Base-by-base conservation (phyloP, 2,797 vertebrate species). In the Enteromius argenteus region DNA sequence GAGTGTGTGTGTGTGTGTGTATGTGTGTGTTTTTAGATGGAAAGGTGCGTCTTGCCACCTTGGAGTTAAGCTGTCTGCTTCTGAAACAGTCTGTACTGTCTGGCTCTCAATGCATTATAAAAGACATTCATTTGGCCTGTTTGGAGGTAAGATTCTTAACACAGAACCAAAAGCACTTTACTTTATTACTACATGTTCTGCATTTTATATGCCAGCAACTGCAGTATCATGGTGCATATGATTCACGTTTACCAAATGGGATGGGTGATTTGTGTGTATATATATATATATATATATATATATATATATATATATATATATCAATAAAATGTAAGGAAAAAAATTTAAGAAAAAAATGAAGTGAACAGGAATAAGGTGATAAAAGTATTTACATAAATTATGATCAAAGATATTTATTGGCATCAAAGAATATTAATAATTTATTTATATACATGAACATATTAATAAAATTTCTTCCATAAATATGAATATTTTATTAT, bases 81-180 rank as follows among this genome's bases (percentile, higher is more conserved):
- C 89, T 99, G 37, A 99, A 98, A 91, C 97, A 97, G 90, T 96
- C 98, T 0, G 98, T 99, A 6, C 92, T 97, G 53, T 95, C 96
- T 74, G 94, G 93, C 87, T 91, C 76, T 0, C 89, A 92, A 83
- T 98, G 97, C 77, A 95, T 98, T 86, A 97, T 99, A 86, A 99
- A 99, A 91, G 97, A 97, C 0, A 95, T 99, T 66, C 98, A 99
- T 86, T 94, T 99, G 86, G 98, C 98, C 88, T 99, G 98, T 86
- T 91, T 99, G 84, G 98, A 99, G 96, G 98, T 99, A 88, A 3
- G 60, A 5, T 0, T 62, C 49, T 14, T n/a, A 19, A 13, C 10
- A 17, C 51, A 67, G 3, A 66, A n/a, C 53, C 4, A 7, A 1
- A 44, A 53, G 27, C 44, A n/a, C 32, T 67, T 46, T 3, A 30